These are phyloP conservation scores for Drosophila punjabiensis DNA, from an alignment of 1,140 invertebrate genomes.

Conservation along the genomic window DNA sequence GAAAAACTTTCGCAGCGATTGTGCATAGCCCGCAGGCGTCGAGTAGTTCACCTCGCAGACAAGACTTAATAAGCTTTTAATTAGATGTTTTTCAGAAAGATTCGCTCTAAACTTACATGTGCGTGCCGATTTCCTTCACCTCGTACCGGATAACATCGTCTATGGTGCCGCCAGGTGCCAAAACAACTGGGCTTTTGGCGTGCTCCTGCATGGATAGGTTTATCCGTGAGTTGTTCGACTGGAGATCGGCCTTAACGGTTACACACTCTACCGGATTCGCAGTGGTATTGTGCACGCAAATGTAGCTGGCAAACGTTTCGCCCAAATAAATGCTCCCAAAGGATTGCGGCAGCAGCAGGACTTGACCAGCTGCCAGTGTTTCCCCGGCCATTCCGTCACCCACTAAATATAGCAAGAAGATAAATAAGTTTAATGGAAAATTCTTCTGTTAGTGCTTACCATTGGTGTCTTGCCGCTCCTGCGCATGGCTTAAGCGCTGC, in stretches of 20 bases:
- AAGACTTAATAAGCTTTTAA: slow-evolving; percentile 87
- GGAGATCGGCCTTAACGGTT: slow-evolving; percentile 95
- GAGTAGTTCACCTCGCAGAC: slow-evolving; percentile 98
- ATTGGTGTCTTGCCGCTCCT: slow-evolving; percentile 18
- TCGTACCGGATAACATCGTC: slow-evolving; percentile 99
- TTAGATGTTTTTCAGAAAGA: neutral
- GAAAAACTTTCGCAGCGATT: slow-evolving; percentile 97
- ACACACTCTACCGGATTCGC: slow-evolving; percentile 93
- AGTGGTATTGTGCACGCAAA: slow-evolving; percentile 98
- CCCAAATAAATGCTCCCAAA: slow-evolving; percentile 95
- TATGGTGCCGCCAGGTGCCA: slow-evolving; percentile 94
- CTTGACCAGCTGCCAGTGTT: slow-evolving; percentile 93
- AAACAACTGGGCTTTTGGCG: slow-evolving; percentile 88
- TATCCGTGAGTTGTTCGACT: slow-evolving; percentile 95
- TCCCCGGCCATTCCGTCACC: slow-evolving; percentile 85
- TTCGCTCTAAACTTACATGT: slow-evolving; percentile 90
- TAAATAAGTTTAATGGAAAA: too few species aligned
- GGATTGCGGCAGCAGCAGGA: slow-evolving; percentile 96
- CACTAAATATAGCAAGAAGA: neutral
- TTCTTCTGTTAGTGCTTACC: neutral
- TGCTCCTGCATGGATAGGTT: slow-evolving; percentile 89
- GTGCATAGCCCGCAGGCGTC: slow-evolving; percentile 89
- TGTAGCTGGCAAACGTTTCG: slow-evolving; percentile 98
- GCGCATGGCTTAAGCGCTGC: slow-evolving; percentile 39
- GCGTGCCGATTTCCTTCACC: slow-evolving; percentile 98